Conservation (phyloP, 1,140 invertebrate species). For the Lepidostoma basale region DNA sequence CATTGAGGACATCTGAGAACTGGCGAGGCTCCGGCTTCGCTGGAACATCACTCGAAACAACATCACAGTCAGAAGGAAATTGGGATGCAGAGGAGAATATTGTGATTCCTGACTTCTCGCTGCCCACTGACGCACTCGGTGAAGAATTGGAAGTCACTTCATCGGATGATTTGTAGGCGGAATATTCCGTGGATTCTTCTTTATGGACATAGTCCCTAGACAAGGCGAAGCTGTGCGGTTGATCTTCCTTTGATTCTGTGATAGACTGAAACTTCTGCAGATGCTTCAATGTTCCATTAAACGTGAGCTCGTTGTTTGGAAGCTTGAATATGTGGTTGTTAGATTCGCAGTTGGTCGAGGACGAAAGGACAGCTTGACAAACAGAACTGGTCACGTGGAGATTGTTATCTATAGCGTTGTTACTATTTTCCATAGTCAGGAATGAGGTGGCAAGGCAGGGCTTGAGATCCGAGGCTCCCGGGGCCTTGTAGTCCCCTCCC, state of each 20-base stretch:
- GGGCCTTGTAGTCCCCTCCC: slow-evolving; percentile 5
- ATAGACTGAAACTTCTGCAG: slow-evolving; percentile 57
- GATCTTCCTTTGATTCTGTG: slow-evolving; percentile 42
- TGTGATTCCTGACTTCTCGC: slow-evolving; percentile 28
- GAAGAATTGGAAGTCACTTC: slow-evolving; percentile 27
- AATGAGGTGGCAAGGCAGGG: slow-evolving; percentile 54
- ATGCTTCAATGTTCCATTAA: slow-evolving; percentile 59
- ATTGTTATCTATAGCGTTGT: slow-evolving; percentile 56
- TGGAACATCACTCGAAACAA: slow-evolving; percentile 12
- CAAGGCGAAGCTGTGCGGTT: background rate
- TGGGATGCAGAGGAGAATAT: slow-evolving; percentile 14
- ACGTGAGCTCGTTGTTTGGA: slow-evolving; percentile 56
- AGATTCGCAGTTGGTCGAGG: slow-evolving; percentile 46
- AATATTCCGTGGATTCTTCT: slow-evolving; percentile 25
- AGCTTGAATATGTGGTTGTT: slow-evolving; percentile 53
- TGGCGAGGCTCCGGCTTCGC: background rate
- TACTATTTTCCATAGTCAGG: slow-evolving; percentile 59
- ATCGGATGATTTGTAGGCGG: slow-evolving; percentile 28
- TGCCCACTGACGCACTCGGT: slow-evolving; percentile 2
- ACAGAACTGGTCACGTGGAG: slow-evolving; percentile 47
- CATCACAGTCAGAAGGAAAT: slow-evolving; percentile 30
- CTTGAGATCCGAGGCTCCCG: background rate
- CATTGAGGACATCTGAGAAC: slow-evolving; percentile 12
- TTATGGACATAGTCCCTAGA: slow-evolving; percentile 9
- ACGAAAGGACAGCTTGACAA: slow-evolving; percentile 49